Base-by-base conservation (phyloP, 2,888 invertebrate species). In the Alsophila aescularia region DNA sequence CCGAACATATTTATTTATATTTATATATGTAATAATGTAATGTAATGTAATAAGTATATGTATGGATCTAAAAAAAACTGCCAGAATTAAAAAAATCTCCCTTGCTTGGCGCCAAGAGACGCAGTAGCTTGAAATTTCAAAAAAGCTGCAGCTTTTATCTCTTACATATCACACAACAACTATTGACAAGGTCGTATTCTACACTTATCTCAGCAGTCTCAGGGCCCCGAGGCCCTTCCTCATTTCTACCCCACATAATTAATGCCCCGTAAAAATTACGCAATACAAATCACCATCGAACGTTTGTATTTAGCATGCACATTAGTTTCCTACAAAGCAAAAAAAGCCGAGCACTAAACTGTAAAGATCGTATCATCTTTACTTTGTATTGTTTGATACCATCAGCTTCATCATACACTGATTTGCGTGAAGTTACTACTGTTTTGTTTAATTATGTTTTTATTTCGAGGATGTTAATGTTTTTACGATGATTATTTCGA, bases 381-480 rank as follows among this genome's bases (percentile, higher is more conserved):
- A 49, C 42, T 42, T 43, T 49, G 48, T 48, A 43, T 49, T 49
- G 54, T 54, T 56, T 54, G 62, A 62, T 60, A 47, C 18, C 39
- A 64, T 62, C 61, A 31, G 21, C 24, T 57, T 41, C 57, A 43
- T 44, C 48, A 54, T 48, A 44, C 51, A 52, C 39, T 51, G 44
- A 56, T 63, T 60, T 39, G 39, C 51, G 43, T 56, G 53, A 56
- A 60, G 60, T 60, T 62, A 43, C 45, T 32, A 48, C 47, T 51
- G 40, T 32, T 53, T 49, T 49, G 40, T 56, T 52, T 39, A 54
- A 56, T 63, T 63, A 60, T 8, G 31, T 51, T 55, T 53, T 35
- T 35, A 24, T 10, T 14, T 52, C 16, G 31, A 49, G 39, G 45
- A 40, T 41, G 29, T 34, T 52, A 52, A 47, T 52, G 52, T 56